phyloP scores from a whole-genome alignment of 2,797 vertebrate species.

The Rhinichthys osculus region DNA sequence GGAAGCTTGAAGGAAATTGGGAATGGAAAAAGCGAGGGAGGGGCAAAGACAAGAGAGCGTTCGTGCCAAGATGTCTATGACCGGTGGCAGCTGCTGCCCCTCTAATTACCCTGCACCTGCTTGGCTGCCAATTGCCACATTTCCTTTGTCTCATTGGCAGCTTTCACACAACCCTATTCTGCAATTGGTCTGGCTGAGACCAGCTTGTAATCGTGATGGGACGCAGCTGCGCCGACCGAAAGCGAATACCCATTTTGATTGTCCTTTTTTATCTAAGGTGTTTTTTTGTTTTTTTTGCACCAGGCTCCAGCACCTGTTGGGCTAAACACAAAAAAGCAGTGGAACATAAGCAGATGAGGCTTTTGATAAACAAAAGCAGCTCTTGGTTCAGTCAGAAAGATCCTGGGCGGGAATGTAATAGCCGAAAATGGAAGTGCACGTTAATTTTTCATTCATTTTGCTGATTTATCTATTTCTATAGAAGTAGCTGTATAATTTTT shows the following conservation, averaged over 20 bases:
- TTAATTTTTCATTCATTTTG: not conserved
- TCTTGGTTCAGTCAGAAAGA: constrained; percentile 47
- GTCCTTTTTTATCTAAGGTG: constrained; percentile 29
- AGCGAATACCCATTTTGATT: constrained; percentile 47
- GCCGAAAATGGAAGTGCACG: constrained; percentile 57
- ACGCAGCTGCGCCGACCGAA: constrained; percentile 71
- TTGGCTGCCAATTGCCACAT: constrained; percentile 51
- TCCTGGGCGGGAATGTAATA: constrained; percentile 44
- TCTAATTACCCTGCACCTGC: constrained; percentile 78
- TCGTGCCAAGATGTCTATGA: constrained; percentile 62
- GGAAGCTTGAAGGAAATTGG: constrained; percentile 20
- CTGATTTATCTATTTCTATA: not conserved
- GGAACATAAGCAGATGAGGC: constrained; percentile 59
- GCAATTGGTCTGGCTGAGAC: constrained; percentile 66
- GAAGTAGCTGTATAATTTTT: not conserved
- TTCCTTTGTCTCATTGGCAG: constrained; percentile 69
- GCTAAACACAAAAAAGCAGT: constrained; percentile 60
- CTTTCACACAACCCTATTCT: constrained; percentile 69
- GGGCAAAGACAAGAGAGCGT: constrained; percentile 22
- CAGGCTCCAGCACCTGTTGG: constrained; percentile 70
- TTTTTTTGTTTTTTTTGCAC: constrained; percentile 14
- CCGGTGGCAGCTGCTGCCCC: constrained; percentile 76
- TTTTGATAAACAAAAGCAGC: constrained; percentile 60
- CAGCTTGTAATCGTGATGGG: constrained; percentile 64
- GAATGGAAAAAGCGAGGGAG: constrained; percentile 30